phyloP scores from a whole-genome alignment of 2,797 vertebrate genomes.

The Onychomys arenicola region DNA sequence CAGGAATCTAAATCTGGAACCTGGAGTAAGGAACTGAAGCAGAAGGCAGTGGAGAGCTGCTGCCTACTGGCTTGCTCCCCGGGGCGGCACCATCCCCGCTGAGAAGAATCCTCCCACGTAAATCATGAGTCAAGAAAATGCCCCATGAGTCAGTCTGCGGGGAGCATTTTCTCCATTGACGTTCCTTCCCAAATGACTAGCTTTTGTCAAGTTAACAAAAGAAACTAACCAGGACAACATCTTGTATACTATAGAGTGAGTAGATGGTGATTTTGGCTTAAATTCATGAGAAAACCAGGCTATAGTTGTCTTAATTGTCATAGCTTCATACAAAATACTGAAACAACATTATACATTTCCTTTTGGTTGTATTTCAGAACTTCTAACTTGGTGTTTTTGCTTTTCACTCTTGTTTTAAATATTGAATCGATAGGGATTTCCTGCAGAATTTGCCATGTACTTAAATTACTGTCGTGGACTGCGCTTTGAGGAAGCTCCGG shows the following conservation, averaged over 20 bases:
- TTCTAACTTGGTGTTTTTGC: not conserved
- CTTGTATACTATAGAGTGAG: not conserved
- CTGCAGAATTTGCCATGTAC: slow-evolving; percentile 99
- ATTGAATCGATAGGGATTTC: slow-evolving; percentile 93
- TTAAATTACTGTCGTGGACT: slow-evolving; percentile 99
- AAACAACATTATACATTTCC: not conserved
- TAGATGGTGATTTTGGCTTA: not conserved
- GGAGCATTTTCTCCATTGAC: not conserved
- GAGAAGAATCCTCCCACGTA: not conserved
- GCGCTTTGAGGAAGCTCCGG: slow-evolving; percentile 99
- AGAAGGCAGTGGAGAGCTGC: not conserved
- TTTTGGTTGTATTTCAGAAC: slow-evolving; percentile 36
- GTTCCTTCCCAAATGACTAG: not conserved
- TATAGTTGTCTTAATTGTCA: slow-evolving; percentile 1
- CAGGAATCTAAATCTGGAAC: not conserved
- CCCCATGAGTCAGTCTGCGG: not conserved
- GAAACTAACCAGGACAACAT: not conserved
- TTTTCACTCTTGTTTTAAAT: slow-evolving; percentile 60
- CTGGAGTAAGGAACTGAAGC: not conserved
- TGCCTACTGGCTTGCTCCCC: not conserved
- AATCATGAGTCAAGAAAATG: not conserved
- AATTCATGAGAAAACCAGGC: not conserved
- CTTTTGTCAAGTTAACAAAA: not conserved
- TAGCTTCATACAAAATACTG: not conserved
- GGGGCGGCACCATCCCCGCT: too few relatives aligned